These are phyloP conservation scores for Casuarius casuarius DNA, from an alignment of 2,113 vertebrate genomes.

Conservation along the genomic window DNA sequence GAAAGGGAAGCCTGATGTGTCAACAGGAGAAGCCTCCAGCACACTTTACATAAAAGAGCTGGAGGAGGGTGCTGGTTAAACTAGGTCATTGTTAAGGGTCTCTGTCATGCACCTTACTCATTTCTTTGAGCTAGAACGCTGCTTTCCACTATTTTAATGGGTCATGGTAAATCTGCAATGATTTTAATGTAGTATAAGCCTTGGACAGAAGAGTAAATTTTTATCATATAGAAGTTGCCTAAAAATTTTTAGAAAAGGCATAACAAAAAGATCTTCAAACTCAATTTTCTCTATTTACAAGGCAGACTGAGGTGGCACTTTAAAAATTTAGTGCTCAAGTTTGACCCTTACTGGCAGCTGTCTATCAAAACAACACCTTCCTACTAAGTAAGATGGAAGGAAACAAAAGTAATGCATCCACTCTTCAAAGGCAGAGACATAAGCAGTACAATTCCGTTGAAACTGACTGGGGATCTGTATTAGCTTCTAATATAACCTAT, in stretches of 20 bases:
- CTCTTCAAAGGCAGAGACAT: neutral
- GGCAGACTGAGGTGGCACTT: neutral
- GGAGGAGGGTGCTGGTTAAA: neutral
- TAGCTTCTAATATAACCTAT: neutral
- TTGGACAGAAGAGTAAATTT: neutral
- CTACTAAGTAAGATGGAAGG: neutral
- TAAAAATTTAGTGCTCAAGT: neutral
- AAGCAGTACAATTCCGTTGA: neutral
- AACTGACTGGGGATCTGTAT: neutral
- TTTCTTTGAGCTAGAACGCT: neutral
- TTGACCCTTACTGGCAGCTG: neutral
- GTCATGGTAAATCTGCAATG: neutral
- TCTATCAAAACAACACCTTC: neutral
- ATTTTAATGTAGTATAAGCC: neutral
- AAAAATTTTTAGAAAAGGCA: neutral
- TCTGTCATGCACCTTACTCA: neutral
- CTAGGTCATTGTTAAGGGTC: neutral
- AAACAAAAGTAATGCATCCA: neutral
- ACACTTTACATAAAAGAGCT: neutral
- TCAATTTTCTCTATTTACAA: neutral
- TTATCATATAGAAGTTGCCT: neutral
- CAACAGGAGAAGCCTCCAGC: neutral
- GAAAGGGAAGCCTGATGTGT: neutral
- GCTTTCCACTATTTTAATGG: neutral
- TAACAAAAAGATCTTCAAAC: neutral